Evolutionary conservation across 2,797 vertebrate genomes (phyloP), one percentile per base, ranked within the genome.

Genomic region (Protosalanx chinensis): DNA sequence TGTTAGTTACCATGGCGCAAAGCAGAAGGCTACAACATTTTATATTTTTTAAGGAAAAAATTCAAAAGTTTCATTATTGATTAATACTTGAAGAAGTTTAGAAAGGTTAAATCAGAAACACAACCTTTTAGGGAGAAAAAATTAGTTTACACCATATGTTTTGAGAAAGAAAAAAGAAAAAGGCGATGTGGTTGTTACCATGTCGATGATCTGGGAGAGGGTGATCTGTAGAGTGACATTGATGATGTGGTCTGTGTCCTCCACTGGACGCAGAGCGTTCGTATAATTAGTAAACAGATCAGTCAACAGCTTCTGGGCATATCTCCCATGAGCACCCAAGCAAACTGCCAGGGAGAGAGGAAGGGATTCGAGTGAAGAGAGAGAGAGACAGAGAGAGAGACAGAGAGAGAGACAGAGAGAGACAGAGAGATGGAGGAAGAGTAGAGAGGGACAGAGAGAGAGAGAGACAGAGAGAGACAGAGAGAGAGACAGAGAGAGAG

Each of bases 241-340:
- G 30, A 63, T 63, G 61, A 91, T 91, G 76, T 93, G 84, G 68
- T 96, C 93, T 0, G 94, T 98, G 86, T 98, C 93, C 49, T 94
- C 93, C 77, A 96, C 95, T 0, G 95, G 96, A 3, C 95, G 83
- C 86, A 97, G 67, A 16, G 95, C 95, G 1, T 83, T 95, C 79
- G 94, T 95, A 87, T 96, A 96, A 89, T 96, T 96, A 77, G 89
- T 67, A 8, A 97, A 95, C 74, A 98, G 86, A 77, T 96, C 89
- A 0, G 27, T 93, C 75, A 96, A 85, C 72, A 97, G 89, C 83
- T 94, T 94, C 88, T 94, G 90, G 35, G 95, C 95, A 1, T 90
- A 87, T 23, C 82, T 92, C 15, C 96, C 95, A 5, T 93, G 91
- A 0, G 94, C 95, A 0, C 88, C 92, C 1, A 72, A 51, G 66